Conservation (phyloP, 2,797 vertebrate genomes). For the Acrossocheilus fasciatus region DNA sequence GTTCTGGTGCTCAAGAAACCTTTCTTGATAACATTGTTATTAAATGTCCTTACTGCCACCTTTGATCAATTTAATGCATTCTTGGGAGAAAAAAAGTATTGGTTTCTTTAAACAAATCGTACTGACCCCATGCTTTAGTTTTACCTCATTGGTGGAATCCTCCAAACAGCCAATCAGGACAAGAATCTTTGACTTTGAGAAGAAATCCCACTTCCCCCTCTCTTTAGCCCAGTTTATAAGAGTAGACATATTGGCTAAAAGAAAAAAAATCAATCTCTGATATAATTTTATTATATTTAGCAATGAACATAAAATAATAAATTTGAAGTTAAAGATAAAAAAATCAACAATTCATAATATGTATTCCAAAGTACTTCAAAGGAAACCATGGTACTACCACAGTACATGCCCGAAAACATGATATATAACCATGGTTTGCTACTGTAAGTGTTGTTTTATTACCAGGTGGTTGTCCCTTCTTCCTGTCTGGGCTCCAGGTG, state of each 20-base stretch:
- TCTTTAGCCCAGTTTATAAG: constrained; percentile 79
- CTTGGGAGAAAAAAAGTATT: neutral
- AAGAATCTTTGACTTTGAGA: constrained; percentile 79
- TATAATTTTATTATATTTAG: neutral
- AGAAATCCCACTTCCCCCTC: constrained; percentile 85
- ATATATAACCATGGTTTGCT: neutral
- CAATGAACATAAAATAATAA: neutral
- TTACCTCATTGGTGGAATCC: constrained; percentile 90
- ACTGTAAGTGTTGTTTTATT: constrained; percentile 48
- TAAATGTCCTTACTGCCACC: neutral
- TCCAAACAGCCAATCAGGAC: constrained; percentile 86
- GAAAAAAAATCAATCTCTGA: neutral
- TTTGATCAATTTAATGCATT: neutral
- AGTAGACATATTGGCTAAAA: constrained; percentile 80
- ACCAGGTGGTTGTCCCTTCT: constrained; percentile 93
- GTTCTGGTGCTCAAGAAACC: neutral
- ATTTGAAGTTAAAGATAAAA: neutral
- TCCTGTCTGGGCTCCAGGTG: constrained; percentile 86
- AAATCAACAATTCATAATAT: neutral
- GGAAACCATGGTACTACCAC: neutral
- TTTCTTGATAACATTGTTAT: neutral
- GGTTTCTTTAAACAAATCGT: neutral
- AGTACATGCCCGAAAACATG: neutral
- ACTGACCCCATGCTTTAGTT: neutral
- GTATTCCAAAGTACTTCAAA: neutral